phyloP scores from a whole-genome alignment of 2,797 vertebrate genomes.

The Picus viridis region DNA sequence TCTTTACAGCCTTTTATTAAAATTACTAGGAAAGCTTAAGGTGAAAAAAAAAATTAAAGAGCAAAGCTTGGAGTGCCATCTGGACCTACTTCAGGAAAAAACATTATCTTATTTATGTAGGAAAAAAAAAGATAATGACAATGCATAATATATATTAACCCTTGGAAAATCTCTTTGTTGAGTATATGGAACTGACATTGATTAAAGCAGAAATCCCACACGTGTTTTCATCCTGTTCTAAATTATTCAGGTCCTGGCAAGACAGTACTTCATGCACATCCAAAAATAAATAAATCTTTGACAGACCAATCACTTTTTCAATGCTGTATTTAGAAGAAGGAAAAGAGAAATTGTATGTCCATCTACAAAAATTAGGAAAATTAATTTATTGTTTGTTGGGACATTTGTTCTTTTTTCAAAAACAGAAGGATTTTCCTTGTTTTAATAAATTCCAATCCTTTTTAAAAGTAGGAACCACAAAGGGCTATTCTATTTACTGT shows the following conservation, averaged over 20 bases:
- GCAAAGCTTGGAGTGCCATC: background rate
- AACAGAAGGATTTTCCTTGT: constrained; percentile 43
- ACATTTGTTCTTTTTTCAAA: constrained; percentile 44
- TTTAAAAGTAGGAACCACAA: background rate
- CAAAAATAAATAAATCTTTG: constrained; percentile 52
- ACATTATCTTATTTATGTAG: constrained; percentile 5
- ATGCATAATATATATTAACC: constrained; percentile 22
- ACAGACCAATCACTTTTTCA: background rate
- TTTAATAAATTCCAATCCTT: constrained; percentile 50
- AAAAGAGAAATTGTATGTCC: background rate
- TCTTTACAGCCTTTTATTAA: background rate
- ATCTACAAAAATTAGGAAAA: constrained; percentile 24
- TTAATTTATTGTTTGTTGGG: constrained; percentile 43
- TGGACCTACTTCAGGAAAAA: background rate
- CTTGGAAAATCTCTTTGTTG: constrained; percentile 25
- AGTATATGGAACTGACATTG: background rate
- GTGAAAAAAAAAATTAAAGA: background rate
- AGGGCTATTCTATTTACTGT: background rate
- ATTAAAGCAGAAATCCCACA: constrained; percentile 57
- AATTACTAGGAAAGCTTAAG: background rate
- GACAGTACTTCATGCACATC: background rate
- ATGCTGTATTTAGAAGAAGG: constrained; percentile 13
- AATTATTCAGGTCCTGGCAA: constrained; percentile 39
- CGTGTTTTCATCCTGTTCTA: constrained; percentile 55
- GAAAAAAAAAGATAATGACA: constrained; percentile 39